Percentiles rank a stretch among this genome's conserved stretches.
Conservation (phyloP, 2,113 vertebrate genomes). For the Antechinus stuartii region DNA sequence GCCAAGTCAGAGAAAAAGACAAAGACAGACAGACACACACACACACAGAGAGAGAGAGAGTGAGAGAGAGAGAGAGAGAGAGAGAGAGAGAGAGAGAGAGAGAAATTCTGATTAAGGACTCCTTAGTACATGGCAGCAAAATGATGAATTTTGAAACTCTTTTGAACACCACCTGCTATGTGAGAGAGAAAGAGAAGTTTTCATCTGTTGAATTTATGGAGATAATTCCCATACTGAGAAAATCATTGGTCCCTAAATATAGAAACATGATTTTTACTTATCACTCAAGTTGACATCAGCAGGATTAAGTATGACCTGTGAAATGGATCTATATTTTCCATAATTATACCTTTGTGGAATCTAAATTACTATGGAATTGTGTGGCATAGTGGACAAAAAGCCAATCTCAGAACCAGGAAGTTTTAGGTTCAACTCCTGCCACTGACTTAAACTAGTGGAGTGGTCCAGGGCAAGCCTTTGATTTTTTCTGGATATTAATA, state of each 20-base stretch:
- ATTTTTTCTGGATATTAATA: neutral
- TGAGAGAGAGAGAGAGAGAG: no score
- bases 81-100: no score
- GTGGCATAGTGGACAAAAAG: neutral
- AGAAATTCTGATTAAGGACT: no score
- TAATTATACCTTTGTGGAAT: neutral
- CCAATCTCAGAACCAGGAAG: neutral
- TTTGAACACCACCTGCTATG: no score
- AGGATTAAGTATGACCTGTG: accelerated
- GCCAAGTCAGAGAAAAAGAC: neutral
- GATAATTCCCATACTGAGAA: neutral
- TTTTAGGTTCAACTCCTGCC: neutral
- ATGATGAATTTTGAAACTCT: no score
- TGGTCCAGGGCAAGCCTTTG: neutral
- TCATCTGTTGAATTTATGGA: neutral
- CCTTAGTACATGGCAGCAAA: no score
- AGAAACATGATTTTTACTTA: no score
- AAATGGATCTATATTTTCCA: neutral
- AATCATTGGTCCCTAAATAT: neutral
- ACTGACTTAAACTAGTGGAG: neutral
- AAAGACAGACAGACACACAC: no score
- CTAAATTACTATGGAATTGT: neutral
- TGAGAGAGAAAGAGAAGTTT: neutral
- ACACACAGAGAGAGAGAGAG: neutral
- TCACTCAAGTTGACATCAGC: accelerated